These are phyloP conservation scores for Aplocera efformata DNA, from an alignment of 2,888 invertebrate species.

Conservation along the genomic window DNA sequence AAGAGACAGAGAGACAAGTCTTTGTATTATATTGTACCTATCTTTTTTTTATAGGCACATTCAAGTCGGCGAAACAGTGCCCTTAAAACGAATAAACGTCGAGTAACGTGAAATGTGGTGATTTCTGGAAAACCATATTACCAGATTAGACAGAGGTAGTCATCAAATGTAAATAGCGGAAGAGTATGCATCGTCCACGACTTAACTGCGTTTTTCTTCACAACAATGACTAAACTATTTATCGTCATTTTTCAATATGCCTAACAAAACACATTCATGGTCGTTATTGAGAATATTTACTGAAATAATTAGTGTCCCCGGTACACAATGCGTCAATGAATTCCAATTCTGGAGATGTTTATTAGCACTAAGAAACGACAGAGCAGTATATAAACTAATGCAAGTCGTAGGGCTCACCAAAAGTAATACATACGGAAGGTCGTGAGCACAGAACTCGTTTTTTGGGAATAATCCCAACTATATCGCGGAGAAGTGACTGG, in stretches of 20 bases:
- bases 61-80: too few species aligned
- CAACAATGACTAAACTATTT: slow-evolving; percentile 39
- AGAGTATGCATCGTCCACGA: slow-evolving; percentile 30
- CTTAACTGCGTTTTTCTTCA: slow-evolving; percentile 25
- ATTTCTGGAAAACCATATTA: too few species aligned
- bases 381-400: slow-evolving; percentile 57
- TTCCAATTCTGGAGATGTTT: slow-evolving; percentile 58
- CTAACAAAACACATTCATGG: slow-evolving; percentile 66
- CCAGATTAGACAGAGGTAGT: too few species aligned
- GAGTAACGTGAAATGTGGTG: too few species aligned
- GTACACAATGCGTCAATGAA: slow-evolving; percentile 56
- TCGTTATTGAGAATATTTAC: slow-evolving; percentile 70
- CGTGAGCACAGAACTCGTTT: slow-evolving; percentile 37
- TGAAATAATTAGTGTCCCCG: slow-evolving; percentile 45
- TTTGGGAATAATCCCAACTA: slow-evolving; percentile 38
- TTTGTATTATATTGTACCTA: too few species aligned
- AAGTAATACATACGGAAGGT: slow-evolving; percentile 33
- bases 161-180: slow-evolving; percentile 32
- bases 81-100: too few species aligned
- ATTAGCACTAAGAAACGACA: slow-evolving; percentile 58
- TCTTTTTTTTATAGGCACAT: too few species aligned
- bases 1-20: too few species aligned
- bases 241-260: slow-evolving; percentile 45
- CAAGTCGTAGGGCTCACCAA: slow-evolving; percentile 29
- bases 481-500: slow-evolving; percentile 51